Evolutionary conservation across 1,140 invertebrate genomes (phyloP).

Genomic region (Andrena cerasifolii): DNA sequence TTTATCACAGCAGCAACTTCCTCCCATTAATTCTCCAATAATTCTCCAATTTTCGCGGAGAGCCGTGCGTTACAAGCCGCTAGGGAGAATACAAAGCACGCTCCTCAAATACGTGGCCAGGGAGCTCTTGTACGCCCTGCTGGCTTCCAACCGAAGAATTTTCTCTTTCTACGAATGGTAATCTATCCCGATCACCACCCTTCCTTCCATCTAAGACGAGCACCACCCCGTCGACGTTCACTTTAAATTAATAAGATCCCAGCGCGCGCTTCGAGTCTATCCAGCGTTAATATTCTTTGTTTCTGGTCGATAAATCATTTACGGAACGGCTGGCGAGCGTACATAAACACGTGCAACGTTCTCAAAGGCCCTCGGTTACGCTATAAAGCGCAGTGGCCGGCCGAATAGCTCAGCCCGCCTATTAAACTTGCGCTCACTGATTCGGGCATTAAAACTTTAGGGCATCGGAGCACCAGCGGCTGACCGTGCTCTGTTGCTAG

Average conservation of each 20-base stretch:
- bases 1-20: constrained; percentile 18
- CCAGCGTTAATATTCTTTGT: constrained; percentile 41
- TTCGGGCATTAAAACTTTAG: constrained; percentile 67
- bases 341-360: constrained; percentile 49
- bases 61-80: neutral
- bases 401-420: constrained; percentile 49
- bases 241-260: neutral
- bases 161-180: neutral
- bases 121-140: too few species aligned
- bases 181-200: neutral
- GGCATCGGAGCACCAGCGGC: constrained; percentile 48
- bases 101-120: neutral
- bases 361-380: constrained; percentile 48
- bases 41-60: constrained; percentile 16
- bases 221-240: neutral
- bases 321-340: constrained; percentile 40
- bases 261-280: too few species aligned
- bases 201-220: neutral
- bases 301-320: constrained; percentile 56
- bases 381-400: constrained; percentile 51
- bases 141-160: neutral
- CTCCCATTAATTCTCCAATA: constrained; percentile 20
- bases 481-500: constrained; percentile 11
- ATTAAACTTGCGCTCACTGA: constrained; percentile 64
- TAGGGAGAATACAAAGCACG: neutral